phyloP scores from a whole-genome alignment of 2,113 vertebrate species.

The Tinamus guttatus region DNA sequence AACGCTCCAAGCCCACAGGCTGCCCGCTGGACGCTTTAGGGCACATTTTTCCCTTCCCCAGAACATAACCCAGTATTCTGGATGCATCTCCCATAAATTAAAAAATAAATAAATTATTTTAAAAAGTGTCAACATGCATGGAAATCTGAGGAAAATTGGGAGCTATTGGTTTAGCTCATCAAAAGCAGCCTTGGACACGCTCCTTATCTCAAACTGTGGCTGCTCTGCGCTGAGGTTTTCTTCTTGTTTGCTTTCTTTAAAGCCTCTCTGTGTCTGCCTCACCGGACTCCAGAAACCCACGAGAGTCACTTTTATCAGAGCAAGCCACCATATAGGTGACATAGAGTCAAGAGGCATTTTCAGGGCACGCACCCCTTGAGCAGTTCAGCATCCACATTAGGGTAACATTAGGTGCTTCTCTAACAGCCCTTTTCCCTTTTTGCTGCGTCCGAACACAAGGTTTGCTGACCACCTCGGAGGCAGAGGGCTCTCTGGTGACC shows the following conservation, averaged over 20 bases:
- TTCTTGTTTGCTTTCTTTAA: background rate
- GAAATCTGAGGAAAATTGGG: background rate
- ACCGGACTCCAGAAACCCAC: accelerated
- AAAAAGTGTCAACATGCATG: background rate
- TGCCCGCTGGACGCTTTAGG: background rate
- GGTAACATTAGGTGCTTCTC: background rate
- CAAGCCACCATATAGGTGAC: background rate
- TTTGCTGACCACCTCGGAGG: background rate
- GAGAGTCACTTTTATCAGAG: accelerated
- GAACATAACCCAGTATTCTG: background rate
- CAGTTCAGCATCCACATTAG: accelerated
- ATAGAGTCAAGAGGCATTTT: background rate
- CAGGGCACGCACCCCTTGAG: accelerated
- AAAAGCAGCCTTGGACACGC: background rate
- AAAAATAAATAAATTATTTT: background rate
- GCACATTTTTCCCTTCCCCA: background rate
- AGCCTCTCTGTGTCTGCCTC: background rate
- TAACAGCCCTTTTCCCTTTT: background rate
- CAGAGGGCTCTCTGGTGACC: background rate
- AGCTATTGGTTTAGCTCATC: background rate
- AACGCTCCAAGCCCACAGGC: background rate
- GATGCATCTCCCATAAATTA: background rate
- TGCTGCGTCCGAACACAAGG: background rate
- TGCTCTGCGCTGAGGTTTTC: no score
- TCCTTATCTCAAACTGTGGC: no score